Evolutionary conservation across 2,797 vertebrate genomes (phyloP), one percentile per base, ranked within the genome.

Genomic region (Poeciliopsis presidionis): DNA sequence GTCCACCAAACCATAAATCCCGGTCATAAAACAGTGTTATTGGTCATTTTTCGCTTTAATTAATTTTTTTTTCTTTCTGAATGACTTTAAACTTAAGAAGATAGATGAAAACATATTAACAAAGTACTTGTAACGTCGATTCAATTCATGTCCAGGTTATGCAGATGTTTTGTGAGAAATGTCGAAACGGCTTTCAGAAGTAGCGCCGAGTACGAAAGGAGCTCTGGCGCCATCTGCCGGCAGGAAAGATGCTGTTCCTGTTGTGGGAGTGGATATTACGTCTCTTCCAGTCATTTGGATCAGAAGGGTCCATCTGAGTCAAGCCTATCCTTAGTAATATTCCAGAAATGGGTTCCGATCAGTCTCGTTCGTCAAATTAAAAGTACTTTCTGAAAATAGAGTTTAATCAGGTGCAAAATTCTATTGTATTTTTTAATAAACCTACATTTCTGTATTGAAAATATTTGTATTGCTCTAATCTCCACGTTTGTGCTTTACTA

Each of bases 141-240:
- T 36, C 28, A 20, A 63, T 20, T 63, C 33, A 63, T 2, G 16
- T 36, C 61, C 61, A 36, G 18, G 33, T 63, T 63, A 63, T 33
- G 59, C 59, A 61, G 33, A 16, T 18, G 7, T 63, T 63, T 63
- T 0, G 14, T 18, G 33, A 36, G 59, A 63, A 63, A 36, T 4
- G 7, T 36, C 14, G 12, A 14, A 18, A 33, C 28, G 9, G 61
- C 3, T 8, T 63, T 18, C 16, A 33, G 14, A 36, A 20, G 59
- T 36, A 20, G 33, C 33, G n/a, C 18, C 28, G 7, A 14, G 20
- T 22, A 81, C 39, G 1, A 76, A 7, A n/a, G 9, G 91, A 78
- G 84, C 72, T 89, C 81, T 88, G 5, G 0, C 84, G 6, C 92
- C 93, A 86, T 87, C 94, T 95, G 36, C 81, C 59, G 94, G 76